Evolutionary conservation across 2,797 vertebrate species (phyloP).

Genomic region (Fundulus diaphanus): DNA sequence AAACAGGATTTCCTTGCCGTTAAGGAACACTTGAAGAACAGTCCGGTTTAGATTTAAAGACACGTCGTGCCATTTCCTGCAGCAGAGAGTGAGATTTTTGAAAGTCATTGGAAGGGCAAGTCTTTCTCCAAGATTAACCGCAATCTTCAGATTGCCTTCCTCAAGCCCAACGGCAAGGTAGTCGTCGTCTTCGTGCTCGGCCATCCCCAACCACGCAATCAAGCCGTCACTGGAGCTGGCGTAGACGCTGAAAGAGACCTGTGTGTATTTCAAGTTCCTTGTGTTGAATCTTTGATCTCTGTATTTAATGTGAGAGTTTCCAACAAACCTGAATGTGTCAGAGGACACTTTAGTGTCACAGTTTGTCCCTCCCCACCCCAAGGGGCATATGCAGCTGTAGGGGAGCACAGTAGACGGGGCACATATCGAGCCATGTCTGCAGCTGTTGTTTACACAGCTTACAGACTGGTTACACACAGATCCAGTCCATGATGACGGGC

Average conservation of each 20-base stretch:
- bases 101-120: constrained; percentile 74
- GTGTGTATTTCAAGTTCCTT: constrained; percentile 80
- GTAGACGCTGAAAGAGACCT: constrained; percentile 84
- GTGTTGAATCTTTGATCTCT: constrained; percentile 76
- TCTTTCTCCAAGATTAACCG: constrained; percentile 87
- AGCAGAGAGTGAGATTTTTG: constrained; percentile 71
- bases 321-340: constrained; percentile 78
- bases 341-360: constrained; percentile 77
- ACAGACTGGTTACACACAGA: constrained; percentile 79
- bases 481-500: constrained; percentile 80
- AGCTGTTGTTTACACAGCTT: constrained; percentile 76
- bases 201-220: constrained; percentile 87
- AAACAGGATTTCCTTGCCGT: constrained; percentile 76
- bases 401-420: constrained; percentile 66
- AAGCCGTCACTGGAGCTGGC: constrained; percentile 76
- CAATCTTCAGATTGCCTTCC: constrained; percentile 80
- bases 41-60: constrained; percentile 83
- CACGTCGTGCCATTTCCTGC: constrained; percentile 80
- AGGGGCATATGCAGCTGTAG: constrained; percentile 82
- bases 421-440: constrained; percentile 81
- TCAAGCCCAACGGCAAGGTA: constrained; percentile 87
- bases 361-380: constrained; percentile 83
- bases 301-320: constrained; percentile 87
- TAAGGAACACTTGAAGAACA: constrained; percentile 79
- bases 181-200: constrained; percentile 85